These are phyloP conservation scores for Propithecus perrieri DNA, from an alignment of 2,797 vertebrate species.

Conservation along the genomic window DNA sequence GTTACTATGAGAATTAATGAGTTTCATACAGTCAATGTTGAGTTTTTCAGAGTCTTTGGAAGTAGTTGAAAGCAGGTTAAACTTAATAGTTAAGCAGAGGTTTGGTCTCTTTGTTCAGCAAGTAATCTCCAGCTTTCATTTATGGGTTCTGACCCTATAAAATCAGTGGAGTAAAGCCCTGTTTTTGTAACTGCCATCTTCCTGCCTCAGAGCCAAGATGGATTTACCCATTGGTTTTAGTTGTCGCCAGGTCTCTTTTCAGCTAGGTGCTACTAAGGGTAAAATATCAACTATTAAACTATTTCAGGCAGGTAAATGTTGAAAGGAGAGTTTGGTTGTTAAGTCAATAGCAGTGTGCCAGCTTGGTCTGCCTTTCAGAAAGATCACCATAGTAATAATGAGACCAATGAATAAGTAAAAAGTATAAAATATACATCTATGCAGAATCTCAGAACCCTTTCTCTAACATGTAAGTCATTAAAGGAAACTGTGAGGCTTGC, in stretches of 20 bases:
- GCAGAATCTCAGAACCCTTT: slow-evolving; percentile 44
- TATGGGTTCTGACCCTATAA: slow-evolving; percentile 12
- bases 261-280: slow-evolving; percentile 44
- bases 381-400: slow-evolving; percentile 44
- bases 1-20: neutral
- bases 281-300: slow-evolving; percentile 66
- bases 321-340: slow-evolving; percentile 64
- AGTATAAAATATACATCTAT: slow-evolving; percentile 62
- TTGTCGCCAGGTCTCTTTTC: slow-evolving; percentile 67
- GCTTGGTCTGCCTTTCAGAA: slow-evolving; percentile 62
- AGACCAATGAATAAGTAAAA: slow-evolving; percentile 69
- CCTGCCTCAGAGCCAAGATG: slow-evolving; percentile 50
- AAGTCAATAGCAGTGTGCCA: slow-evolving; percentile 66
- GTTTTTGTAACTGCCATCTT: slow-evolving; percentile 46
- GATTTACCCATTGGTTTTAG: slow-evolving; percentile 66
- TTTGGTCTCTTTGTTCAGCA: slow-evolving; percentile 48
- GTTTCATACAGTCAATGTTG: neutral
- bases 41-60: neutral
- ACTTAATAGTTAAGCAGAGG: neutral
- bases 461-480: slow-evolving; percentile 28
- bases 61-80: slow-evolving; percentile 35
- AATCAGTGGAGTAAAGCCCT: slow-evolving; percentile 13
- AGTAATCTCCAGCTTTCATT: slow-evolving; percentile 49
- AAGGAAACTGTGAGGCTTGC: slow-evolving; percentile 24
- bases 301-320: slow-evolving; percentile 70